These are phyloP conservation scores for Hypanus sabinus DNA, from an alignment of 2,113 vertebrate species.

Conservation along the genomic window DNA sequence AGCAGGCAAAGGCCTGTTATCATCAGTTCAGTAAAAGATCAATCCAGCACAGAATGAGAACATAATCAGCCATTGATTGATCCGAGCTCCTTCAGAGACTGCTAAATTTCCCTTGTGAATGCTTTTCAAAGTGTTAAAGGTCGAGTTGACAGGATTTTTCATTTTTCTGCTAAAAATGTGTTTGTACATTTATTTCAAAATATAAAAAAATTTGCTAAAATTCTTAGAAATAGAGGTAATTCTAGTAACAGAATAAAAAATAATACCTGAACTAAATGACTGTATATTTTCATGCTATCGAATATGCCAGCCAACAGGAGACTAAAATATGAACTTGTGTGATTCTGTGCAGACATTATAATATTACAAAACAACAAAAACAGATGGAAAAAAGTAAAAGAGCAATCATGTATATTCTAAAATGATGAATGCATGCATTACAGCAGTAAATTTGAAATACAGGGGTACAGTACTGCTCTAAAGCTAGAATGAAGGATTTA, in stretches of 20 bases:
- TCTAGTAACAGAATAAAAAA: not conserved
- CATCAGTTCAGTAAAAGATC: constrained; percentile 53
- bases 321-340: not conserved
- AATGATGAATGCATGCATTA: not conserved
- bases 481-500: not conserved
- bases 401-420: not conserved
- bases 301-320: not conserved
- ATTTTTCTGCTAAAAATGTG: not conserved
- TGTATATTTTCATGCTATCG: not conserved
- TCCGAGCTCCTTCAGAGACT: constrained; percentile 48
- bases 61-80: constrained; percentile 54
- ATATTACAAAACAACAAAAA: not conserved
- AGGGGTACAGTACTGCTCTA: not conserved
- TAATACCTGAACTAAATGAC: not conserved
- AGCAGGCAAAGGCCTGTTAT: constrained; percentile 50
- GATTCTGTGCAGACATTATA: not conserved
- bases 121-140: constrained; percentile 46
- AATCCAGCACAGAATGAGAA: constrained; percentile 52
- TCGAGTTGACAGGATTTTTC: not conserved
- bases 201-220: not conserved
- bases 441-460: not conserved
- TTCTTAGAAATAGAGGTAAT: not conserved
- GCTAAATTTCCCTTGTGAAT: constrained; percentile 49
- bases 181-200: constrained; percentile 11
- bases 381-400: not conserved